Conservation (phyloP, 2,888 invertebrate genomes). For the Poecilus cupreus region DNA sequence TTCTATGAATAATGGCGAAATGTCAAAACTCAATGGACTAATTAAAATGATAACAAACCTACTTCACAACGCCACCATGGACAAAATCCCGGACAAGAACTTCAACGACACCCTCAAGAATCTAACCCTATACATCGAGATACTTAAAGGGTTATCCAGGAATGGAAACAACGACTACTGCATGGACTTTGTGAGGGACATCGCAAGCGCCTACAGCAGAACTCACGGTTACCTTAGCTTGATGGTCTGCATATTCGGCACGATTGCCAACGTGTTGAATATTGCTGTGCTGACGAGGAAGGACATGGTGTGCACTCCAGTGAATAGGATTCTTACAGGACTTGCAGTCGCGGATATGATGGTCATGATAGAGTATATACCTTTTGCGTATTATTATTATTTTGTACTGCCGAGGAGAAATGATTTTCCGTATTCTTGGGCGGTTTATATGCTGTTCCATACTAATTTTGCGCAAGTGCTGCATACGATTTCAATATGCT, state of each 20-base stretch:
- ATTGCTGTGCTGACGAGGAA: slow-evolving; percentile 89
- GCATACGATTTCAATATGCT: slow-evolving; percentile 89
- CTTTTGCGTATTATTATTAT: slow-evolving; percentile 82
- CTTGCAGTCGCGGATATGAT: slow-evolving; percentile 92
- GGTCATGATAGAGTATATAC: slow-evolving; percentile 91
- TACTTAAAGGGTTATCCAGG: background rate
- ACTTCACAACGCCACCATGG: background rate
- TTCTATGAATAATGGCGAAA: slow-evolving; percentile 1
- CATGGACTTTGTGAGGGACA: background rate
- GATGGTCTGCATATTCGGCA: slow-evolving; percentile 90
- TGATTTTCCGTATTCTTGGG: slow-evolving; percentile 83
- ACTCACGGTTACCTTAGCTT: slow-evolving; percentile 90
- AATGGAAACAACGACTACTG: background rate
- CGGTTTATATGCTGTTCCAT: slow-evolving; percentile 85
- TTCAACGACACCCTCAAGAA: slow-evolving; percentile 5
- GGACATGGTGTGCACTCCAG: slow-evolving; percentile 87
- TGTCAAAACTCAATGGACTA: slow-evolving; percentile 26
- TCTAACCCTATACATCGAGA: background rate
- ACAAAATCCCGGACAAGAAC: background rate
- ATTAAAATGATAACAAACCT: slow-evolving; percentile 27
- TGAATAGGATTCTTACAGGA: slow-evolving; percentile 89
- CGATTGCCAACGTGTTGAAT: slow-evolving; percentile 89
- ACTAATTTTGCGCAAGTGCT: slow-evolving; percentile 87
- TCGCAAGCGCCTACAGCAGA: slow-evolving; percentile 77
- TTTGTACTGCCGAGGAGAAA: slow-evolving; percentile 78